Conservation (phyloP, 2,888 invertebrate species). For the Mystacides longicornis region DNA sequence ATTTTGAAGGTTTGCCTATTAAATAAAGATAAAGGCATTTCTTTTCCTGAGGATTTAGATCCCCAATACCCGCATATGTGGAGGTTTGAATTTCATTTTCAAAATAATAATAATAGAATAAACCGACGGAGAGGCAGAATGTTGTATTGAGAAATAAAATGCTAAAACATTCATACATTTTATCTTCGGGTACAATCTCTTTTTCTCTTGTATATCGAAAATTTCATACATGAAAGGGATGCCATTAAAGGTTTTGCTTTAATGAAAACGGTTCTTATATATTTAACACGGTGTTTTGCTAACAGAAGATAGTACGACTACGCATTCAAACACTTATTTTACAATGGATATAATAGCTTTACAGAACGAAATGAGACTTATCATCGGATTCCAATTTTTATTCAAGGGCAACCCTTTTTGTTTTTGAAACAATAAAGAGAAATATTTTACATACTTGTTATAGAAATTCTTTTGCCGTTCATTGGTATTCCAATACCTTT, state of each 20-base stretch:
- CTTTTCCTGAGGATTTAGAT: conserved; percentile 1
- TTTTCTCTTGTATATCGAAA: not conserved
- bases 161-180: not conserved
- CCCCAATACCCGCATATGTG: no score
- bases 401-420: no score
- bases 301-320: no score
- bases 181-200: not conserved
- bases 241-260: not conserved
- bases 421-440: no score
- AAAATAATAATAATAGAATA: not conserved
- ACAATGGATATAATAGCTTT: no score
- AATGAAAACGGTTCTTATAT: not conserved
- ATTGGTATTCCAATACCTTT: no score
- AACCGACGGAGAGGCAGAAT: not conserved
- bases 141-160: not conserved
- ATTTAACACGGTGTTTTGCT: not conserved
- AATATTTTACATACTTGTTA: no score
- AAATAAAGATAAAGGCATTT: conserved; percentile 14
- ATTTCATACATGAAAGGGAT: not conserved
- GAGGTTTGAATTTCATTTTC: conserved; percentile 3
- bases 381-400: no score
- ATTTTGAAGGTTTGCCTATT: conserved; percentile 9
- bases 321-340: no score
- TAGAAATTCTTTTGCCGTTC: no score
- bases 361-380: no score